Percentiles rank a stretch among this genome's conserved stretches.
Evolutionary conservation across 2,113 vertebrate species (phyloP).

Genomic region (Pituophis catenifer): DNA sequence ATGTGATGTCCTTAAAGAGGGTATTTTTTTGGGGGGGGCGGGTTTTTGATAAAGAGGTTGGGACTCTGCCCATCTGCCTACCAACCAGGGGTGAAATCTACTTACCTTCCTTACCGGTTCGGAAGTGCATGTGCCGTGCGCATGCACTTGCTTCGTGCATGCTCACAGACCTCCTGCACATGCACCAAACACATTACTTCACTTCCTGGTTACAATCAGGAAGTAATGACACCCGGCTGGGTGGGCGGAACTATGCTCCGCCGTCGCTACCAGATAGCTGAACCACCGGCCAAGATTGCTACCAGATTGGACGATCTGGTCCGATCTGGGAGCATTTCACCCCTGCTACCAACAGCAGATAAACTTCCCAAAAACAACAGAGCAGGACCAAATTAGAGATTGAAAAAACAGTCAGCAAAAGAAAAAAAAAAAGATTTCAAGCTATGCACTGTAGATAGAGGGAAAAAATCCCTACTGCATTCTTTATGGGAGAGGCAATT

Average conservation of each 20-base stretch:
- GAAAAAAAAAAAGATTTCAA: neutral
- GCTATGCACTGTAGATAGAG: neutral
- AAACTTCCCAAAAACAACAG: neutral
- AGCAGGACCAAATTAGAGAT: neutral
- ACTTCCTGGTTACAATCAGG: too few relatives aligned
- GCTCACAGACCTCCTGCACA: too few relatives aligned
- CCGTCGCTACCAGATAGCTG: too few relatives aligned
- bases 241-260: too few relatives aligned
- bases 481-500: neutral
- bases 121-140: too few relatives aligned
- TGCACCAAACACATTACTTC: too few relatives aligned
- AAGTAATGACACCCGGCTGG: too few relatives aligned
- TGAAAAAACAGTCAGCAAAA: neutral
- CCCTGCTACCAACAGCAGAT: neutral
- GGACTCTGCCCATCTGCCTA: neutral
- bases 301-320: too few relatives aligned
- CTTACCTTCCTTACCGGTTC: too few relatives aligned
- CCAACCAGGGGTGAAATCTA: neutral
- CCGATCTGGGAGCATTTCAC: too few relatives aligned
- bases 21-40: neutral
- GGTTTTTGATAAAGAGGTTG: neutral
- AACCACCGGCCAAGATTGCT: too few relatives aligned
- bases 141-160: too few relatives aligned
- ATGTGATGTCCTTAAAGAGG: neutral
- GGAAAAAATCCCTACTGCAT: fast-evolving